Conservation (phyloP, 2,888 invertebrate species). For the Magallana nippona region DNA sequence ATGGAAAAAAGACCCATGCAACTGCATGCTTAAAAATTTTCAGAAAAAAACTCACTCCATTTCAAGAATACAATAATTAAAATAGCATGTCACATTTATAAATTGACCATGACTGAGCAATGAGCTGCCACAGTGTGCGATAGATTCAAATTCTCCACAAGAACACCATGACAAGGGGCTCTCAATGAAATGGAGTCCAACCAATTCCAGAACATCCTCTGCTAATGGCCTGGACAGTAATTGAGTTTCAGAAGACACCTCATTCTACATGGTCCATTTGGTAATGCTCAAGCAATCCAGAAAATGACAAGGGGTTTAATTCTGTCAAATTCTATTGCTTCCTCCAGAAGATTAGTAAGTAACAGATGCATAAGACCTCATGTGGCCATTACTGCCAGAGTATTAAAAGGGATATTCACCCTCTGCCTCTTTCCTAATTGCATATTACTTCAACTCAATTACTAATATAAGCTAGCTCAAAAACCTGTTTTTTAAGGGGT, state of each 20-base stretch:
- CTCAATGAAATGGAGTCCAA: conserved; percentile 14
- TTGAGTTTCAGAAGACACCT: not conserved
- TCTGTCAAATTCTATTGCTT: conserved; percentile 26
- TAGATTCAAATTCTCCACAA: not conserved
- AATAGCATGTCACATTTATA: not conserved
- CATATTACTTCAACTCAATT: not conserved
- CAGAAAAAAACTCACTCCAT: not conserved
- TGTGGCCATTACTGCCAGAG: not conserved
- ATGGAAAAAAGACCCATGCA: too few relatives aligned
- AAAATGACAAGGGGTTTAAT: conserved; percentile 27
- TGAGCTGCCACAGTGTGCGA: not conserved
- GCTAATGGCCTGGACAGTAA: conserved; percentile 12
- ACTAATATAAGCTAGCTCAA: not conserved
- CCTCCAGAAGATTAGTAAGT: conserved; percentile 2
- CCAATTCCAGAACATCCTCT: not conserved
- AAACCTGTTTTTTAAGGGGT: too few relatives aligned
- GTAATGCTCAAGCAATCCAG: conserved; percentile 11
- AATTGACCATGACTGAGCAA: conserved; percentile 16
- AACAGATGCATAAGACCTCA: conserved; percentile 1
- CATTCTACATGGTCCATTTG: conserved; percentile 21
- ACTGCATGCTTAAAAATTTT: too few relatives aligned
- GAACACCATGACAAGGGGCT: conserved; percentile 4
- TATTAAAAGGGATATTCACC: not conserved
- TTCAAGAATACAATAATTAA: not conserved
- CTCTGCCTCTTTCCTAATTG: not conserved